Evolutionary conservation across 2,888 invertebrate genomes (phyloP), one percentile per base, ranked within the genome.

Genomic region (Eulithis testata): DNA sequence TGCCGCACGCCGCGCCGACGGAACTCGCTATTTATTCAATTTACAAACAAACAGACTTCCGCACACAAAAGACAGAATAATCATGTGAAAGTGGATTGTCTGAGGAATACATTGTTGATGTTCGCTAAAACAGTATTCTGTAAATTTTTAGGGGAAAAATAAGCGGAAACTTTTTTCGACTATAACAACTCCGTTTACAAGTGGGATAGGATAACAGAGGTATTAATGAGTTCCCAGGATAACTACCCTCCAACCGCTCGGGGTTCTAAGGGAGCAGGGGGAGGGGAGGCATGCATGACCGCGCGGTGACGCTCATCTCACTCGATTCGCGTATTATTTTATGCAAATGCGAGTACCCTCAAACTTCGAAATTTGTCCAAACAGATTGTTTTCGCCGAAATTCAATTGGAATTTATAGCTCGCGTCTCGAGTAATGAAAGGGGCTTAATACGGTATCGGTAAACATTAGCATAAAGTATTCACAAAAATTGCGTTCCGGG

Each of bases 401-500:
- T 84, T 85, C 82, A 84, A 87, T 88, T 86, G 78, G 76, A 85
- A 83, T 84, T 76, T 76, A 82, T 84, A 77, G 77, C 73, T 73
- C 62, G 73, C 80, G 77, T 70, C 73, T 72, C 67, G 65, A 80
- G 80, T 86, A 85, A 87, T 87, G 83, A 85, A 85, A 83, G 80
- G 79, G 84, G 81, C 82, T 81, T 81, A 82, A 81, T 81, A 78
- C 81, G 78, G 81, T 82, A 84, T 86, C 80, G 80, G 82, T 83
- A 85, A 87, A 86, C 80, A 86, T 88, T 87, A 84, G 83, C 85
- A 87, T 87, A 84, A 87, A 85, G 85, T 83, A 81, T 84, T 83
- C 74, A 81, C 81, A 85, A 88, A 88, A 86, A 87, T 87, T 86
- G 84, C 84, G 81, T 81, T 76, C 79, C 74, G 76, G 75, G 76